Base-by-base conservation (phyloP, 2,113 vertebrate species). In the Gymnocephalus cernua region DNA sequence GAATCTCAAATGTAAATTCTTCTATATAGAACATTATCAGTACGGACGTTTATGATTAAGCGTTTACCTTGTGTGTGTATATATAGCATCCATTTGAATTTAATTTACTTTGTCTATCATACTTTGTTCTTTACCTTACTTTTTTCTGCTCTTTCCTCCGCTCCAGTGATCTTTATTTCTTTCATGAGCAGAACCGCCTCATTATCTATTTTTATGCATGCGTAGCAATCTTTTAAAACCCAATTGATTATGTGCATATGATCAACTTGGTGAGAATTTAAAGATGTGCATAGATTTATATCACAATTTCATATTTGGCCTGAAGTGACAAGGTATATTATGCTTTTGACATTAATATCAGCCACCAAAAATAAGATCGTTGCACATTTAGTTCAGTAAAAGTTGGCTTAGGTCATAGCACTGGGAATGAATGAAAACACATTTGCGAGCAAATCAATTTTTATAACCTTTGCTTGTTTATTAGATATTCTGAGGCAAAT, bases 381-480 rank as follows among this genome's bases (percentile, higher is more conserved):
- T 62, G 21, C 48, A 84, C 58, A 62, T 88, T 82, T 71, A 77
- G 57, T 69, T 75, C 45, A 64, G 75, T 59, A 78, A 84, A 91
- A 87, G 74, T 79, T 79, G 82, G 81, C 83, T 91, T 80, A 91
- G 88, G 90, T 93, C 93, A 92, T 80, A 63, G 77, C 79, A 45
- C 45, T 71, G 83, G 62, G 75, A 89, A 92, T 86, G 74, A 93
- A 93, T 90, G 89, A 89, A 92, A 94, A 92, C 92, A 92, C 89
- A 91, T 94, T 93, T 89, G 87, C 44, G 73, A 86, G 87, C 77
- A 41, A 91, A 93, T 94, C 92, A 91, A 93, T 94, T 89, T 94
- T 94, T 94, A 94, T 82, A 91, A 91, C 93, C 90, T 90, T 85
- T 88, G 90, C 70, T 80, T 92, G 85, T 94, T 94, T 93, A 91